Conservation (phyloP, 2,797 vertebrate genomes). For the Malacoctenus gilli region DNA sequence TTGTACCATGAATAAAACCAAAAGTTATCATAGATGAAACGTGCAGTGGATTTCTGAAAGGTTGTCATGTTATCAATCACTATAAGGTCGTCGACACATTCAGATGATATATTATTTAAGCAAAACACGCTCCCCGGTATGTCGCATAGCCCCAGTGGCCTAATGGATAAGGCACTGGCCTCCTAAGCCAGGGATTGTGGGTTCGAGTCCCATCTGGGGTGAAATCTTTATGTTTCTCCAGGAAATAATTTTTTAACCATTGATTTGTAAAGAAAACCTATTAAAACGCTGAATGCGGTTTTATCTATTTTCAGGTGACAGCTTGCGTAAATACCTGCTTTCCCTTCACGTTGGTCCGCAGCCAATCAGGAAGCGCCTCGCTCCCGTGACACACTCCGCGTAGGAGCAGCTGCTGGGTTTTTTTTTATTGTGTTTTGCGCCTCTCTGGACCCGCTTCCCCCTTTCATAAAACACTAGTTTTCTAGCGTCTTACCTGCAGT, state of each 20-base stretch:
- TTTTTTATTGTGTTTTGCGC: no score
- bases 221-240: background rate
- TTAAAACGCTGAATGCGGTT: background rate
- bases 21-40: no score
- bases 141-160: conserved; percentile 51
- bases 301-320: background rate
- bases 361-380: conserved; percentile 58
- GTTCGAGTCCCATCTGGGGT: conserved; percentile 77
- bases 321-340: background rate
- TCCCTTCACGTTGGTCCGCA: background rate
- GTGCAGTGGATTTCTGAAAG: no score
- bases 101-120: background rate
- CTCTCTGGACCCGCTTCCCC: background rate
- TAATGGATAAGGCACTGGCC: conserved; percentile 79
- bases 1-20: conserved; percentile 7
- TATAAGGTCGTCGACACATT: no score
- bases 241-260: background rate
- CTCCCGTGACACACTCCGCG: conserved; percentile 8
- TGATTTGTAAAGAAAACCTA: no score
- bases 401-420: no score
- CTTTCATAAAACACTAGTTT: no score
- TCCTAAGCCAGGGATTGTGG: conserved; percentile 81
- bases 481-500: no score
- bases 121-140: rapidly evolving
- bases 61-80: no score